Evolutionary conservation across 2,797 vertebrate genomes (phyloP), one percentile per base, ranked within the genome.

Genomic region (Iguana delicatissima): DNA sequence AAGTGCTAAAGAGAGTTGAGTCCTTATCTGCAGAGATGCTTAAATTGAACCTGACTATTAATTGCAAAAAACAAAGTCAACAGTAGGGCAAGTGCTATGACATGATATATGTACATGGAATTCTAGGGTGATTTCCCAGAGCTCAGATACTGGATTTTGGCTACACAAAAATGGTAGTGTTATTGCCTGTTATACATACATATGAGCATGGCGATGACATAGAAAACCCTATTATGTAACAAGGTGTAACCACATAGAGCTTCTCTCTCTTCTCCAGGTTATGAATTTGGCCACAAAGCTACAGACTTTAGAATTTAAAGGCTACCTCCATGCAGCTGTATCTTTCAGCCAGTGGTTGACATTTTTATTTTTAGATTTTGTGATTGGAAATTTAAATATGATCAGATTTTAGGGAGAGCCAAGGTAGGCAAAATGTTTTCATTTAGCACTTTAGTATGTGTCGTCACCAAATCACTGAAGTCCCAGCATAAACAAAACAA

Each of bases 41-140:
- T 94, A 90, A 59, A 93, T 94, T 72, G 8, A n/a, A 89, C 42
- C 67, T 10, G 22, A 72, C 35, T 24, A 82, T 16, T 64, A 42
- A 29, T 10, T 67, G 64, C 26, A 57, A 50, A 55, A 38, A 72
- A 87, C 67, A 57, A 14, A 4, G 29, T 26, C 85, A 24, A 16
- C 69, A 77, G 80, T 88, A 59, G 87, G 86, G 85, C 32, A 0
- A 0, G 22, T 80, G 35, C 87, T 94, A 42, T 9, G 32, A 91
- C 91, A 91, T 29, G 90, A 80, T 73, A 35, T 2, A 1, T 32
- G 0, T 80, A 62, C 81, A 7, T 59, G 38, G 14, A 50, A 89
- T 59, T 42, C 52, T 38, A 83, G 29, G 52, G 18, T 5, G 20
- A 22, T 50, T 72, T 86, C 32, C 22, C n/a, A 55, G 46, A 55